Conservation (phyloP, 1,140 invertebrate genomes). For the Tetranychus urticae region DNA sequence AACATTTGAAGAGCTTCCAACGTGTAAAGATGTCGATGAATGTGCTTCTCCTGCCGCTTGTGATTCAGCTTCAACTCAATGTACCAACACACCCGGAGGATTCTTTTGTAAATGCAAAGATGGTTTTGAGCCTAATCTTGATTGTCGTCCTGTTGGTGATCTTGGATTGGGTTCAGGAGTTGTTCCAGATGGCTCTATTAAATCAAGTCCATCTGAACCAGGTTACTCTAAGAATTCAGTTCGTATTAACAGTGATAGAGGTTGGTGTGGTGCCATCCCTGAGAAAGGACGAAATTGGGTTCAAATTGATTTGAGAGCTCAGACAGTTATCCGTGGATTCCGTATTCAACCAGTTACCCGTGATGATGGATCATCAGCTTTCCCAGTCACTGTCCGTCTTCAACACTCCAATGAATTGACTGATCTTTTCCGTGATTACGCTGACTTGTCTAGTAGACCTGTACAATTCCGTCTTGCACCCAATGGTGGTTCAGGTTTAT, state of each 20-base stretch:
- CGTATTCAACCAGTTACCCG: conserved; percentile 44
- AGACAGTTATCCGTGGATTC: conserved; percentile 68
- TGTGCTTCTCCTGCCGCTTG: conserved; percentile 57
- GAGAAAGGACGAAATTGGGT: conserved; percentile 69
- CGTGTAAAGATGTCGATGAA: conserved; percentile 74
- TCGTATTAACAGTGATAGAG: conserved; percentile 54
- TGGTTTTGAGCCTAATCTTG: conserved; percentile 60
- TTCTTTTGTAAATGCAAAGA: conserved; percentile 69
- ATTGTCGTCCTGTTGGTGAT: conserved; percentile 65
- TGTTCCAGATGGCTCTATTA: conserved; percentile 65
- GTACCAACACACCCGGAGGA: conserved; percentile 65
- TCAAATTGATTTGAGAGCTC: conserved; percentile 54
- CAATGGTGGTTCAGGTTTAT: conserved; percentile 45
- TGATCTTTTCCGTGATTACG: conserved; percentile 67
- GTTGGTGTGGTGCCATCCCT: conserved; percentile 65
- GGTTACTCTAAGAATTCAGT: conserved; percentile 46
- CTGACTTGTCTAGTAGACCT: conserved; percentile 63
- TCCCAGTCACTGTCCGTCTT: conserved; percentile 60
- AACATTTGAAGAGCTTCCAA: conserved; percentile 54
- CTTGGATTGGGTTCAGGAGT: conserved; percentile 65
- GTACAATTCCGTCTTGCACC: conserved; percentile 60
- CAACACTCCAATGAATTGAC: conserved; percentile 67
- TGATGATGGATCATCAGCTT: conserved; percentile 38
- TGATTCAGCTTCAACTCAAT: conserved; percentile 68
- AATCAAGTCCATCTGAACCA: conserved; percentile 50